A percentile compares a stretch with the other conserved stretches of the same genome.
phyloP scores from a whole-genome alignment of 37 sponge, comb jelly and placozoan genomes.

The Haliclona indistincta region DNA sequence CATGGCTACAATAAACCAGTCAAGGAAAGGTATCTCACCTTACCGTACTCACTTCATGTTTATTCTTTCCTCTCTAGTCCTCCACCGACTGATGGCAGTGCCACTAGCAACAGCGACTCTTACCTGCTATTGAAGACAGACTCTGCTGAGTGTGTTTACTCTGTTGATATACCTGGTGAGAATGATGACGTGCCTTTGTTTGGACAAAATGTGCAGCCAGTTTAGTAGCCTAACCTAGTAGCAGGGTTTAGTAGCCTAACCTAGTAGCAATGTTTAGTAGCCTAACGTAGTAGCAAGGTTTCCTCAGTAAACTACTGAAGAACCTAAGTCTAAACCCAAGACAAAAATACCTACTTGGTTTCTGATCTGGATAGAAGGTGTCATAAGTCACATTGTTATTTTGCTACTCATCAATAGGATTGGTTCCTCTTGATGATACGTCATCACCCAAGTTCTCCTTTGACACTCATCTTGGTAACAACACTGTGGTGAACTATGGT shows the following conservation, averaged over 20 bases:
- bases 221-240: too few species aligned
- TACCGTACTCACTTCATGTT: neutral
- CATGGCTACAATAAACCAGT: slow-evolving; percentile 25
- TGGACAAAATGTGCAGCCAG: too few species aligned
- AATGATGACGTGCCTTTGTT: too few species aligned
- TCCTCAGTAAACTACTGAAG: too few species aligned
- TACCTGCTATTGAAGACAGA: slow-evolving; percentile 30
- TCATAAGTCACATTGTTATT: too few species aligned
- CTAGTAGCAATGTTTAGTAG: too few species aligned
- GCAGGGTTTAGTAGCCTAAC: too few species aligned
- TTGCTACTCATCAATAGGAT: slow-evolving; percentile 24
- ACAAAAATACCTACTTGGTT: too few species aligned
- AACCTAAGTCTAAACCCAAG: too few species aligned
- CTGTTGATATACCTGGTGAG: slow-evolving; percentile 55
- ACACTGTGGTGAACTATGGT: slow-evolving; percentile 61
- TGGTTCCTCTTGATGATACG: slow-evolving; percentile 40
- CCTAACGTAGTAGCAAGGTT: too few species aligned
- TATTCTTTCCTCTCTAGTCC: neutral
- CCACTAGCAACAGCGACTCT: neutral
- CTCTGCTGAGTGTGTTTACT: slow-evolving; percentile 23
- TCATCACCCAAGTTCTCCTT: slow-evolving; percentile 52
- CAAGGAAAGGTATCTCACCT: neutral
- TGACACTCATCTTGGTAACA: slow-evolving; percentile 40
- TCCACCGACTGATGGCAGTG: neutral
- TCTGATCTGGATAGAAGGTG: too few species aligned